Percentiles rank a stretch among this genome's conserved stretches.
Evolutionary conservation across 2,888 invertebrate genomes (phyloP).

Genomic region (Drosophila villosipedis): DNA sequence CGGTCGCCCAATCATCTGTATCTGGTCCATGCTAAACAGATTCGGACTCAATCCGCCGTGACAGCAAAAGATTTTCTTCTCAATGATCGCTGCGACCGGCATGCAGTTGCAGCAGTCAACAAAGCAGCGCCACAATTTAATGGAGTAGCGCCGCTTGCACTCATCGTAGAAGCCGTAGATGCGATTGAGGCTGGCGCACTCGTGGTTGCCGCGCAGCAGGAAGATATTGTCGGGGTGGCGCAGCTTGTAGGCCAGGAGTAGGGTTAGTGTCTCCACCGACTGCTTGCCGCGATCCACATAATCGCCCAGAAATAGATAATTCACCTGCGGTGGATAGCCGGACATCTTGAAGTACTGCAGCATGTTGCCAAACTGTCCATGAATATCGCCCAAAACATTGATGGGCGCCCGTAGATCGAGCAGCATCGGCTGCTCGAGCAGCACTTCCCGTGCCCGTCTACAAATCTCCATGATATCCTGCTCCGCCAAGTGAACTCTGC

Average conservation of each 20-base stretch:
- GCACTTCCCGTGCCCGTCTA: slow-evolving; percentile 97
- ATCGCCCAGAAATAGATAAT: slow-evolving; percentile 98
- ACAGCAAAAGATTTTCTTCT: slow-evolving; percentile 90
- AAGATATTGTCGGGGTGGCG: slow-evolving; percentile 99
- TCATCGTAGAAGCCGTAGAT: slow-evolving; percentile 99
- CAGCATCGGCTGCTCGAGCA: slow-evolving; percentile 97
- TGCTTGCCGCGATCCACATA: slow-evolving; percentile 90
- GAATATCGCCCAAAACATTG: slow-evolving; percentile 98
- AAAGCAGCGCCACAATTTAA: slow-evolving; percentile 99
- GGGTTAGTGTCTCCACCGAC: slow-evolving; percentile 97
- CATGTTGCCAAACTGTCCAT: slow-evolving; percentile 98
- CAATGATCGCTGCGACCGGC: slow-evolving; percentile 96
- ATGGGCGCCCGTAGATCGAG: slow-evolving; percentile 98
- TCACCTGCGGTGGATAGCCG: slow-evolving; percentile 98
- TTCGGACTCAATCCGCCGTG: slow-evolving; percentile 94
- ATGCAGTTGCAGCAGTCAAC: slow-evolving; percentile 98
- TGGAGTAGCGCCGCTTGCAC: slow-evolving; percentile 96
- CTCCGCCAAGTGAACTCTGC: slow-evolving; percentile 98
- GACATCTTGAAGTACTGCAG: slow-evolving; percentile 98
- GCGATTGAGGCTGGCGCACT: slow-evolving; percentile 98
- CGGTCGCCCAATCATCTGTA: slow-evolving; percentile 97
- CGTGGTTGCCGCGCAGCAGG: slow-evolving; percentile 97
- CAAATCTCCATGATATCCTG: slow-evolving; percentile 98
- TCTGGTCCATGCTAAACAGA: slow-evolving; percentile 98
- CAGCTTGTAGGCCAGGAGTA: slow-evolving; percentile 97